A percentile compares a stretch with the other conserved stretches of the same genome.
These are phyloP conservation scores for Oophaga pumilio DNA, from an alignment of 2,113 vertebrate genomes.

Conservation along the genomic window DNA sequence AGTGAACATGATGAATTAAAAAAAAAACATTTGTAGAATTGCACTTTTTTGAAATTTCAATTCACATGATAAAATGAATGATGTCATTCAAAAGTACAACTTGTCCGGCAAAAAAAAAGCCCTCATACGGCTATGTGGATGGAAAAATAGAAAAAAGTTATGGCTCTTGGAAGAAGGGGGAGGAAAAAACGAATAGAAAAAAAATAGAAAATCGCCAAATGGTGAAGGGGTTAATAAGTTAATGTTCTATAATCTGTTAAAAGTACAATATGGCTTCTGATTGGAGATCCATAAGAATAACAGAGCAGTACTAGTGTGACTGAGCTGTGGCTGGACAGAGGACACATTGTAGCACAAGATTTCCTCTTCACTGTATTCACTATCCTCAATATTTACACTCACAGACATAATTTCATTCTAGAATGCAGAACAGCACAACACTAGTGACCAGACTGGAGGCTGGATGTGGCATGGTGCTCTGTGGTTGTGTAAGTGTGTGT, in stretches of 20 bases:
- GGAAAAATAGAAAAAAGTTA: no score
- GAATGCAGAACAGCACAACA: background rate
- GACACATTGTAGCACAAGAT: background rate
- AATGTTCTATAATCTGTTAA: background rate
- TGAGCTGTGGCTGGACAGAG: background rate
- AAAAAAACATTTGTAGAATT: no score
- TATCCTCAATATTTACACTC: background rate
- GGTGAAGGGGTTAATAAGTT: background rate
- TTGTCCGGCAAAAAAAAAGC: no score
- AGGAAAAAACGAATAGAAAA: no score
- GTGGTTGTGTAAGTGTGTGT: constrained; percentile 22
- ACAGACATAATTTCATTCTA: background rate
- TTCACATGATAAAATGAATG: no score
- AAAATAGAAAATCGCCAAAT: no score
- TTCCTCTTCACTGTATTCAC: background rate
- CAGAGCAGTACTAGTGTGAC: background rate
- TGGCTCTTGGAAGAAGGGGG: no score
- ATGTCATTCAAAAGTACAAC: no score
- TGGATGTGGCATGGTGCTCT: constrained; percentile 6
- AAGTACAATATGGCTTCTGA: background rate
- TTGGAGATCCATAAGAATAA: background rate
- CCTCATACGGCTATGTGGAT: no score
- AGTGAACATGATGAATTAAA: no score
- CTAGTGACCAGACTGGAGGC: background rate
- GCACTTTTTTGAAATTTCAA: no score